These are phyloP conservation scores for Dolichomitus sp. DNA, from an alignment of 2,888 invertebrate species.

Conservation along the genomic window DNA sequence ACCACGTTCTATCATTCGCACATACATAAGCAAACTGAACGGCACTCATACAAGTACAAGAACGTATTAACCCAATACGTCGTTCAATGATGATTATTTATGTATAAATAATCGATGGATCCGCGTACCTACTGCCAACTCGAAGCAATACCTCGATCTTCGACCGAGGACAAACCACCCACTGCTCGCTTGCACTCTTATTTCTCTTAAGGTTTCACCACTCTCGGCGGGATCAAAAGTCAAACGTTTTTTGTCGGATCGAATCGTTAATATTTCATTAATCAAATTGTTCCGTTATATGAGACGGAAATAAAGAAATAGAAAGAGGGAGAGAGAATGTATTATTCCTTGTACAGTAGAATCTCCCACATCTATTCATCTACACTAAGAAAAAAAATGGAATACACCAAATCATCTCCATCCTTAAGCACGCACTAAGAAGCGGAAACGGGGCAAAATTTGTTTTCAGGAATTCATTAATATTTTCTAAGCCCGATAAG, in stretches of 20 bases:
- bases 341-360: too few relatives aligned
- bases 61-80: neutral
- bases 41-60: neutral
- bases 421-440: too few relatives aligned
- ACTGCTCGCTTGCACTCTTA: slow-evolving; percentile 10
- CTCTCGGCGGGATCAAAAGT: neutral
- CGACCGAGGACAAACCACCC: slow-evolving; percentile 39
- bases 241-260: slow-evolving; percentile 15
- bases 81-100: slow-evolving; percentile 10
- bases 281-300: slow-evolving; percentile 46
- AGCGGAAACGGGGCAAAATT: too few relatives aligned
- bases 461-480: too few relatives aligned
- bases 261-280: slow-evolving; percentile 31
- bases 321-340: neutral
- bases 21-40: neutral
- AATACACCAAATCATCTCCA: too few relatives aligned
- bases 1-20: slow-evolving; percentile 1
- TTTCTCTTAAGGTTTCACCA: slow-evolving; percentile 3
- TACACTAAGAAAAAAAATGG: too few relatives aligned
- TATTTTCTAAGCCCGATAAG: too few relatives aligned
- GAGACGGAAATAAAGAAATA: neutral
- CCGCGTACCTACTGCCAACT: slow-evolving; percentile 17
- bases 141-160: slow-evolving; percentile 4
- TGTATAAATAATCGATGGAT: slow-evolving; percentile 39
- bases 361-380: too few relatives aligned